Percentiles rank a stretch among this genome's conserved stretches.
These are phyloP conservation scores for Thaumetopoea pityocampa DNA, from an alignment of 1,140 invertebrate species.

Conservation along the genomic window DNA sequence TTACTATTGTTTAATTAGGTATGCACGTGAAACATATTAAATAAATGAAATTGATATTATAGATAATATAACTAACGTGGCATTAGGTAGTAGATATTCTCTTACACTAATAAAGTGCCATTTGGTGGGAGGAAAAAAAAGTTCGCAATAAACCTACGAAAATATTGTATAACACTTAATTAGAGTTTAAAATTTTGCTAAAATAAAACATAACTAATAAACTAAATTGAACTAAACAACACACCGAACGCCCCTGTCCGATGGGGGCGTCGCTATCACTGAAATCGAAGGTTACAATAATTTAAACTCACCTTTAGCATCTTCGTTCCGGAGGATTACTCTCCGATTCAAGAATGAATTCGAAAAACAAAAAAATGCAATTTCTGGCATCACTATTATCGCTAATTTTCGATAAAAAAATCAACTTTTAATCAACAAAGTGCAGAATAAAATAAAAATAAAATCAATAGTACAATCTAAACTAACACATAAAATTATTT, in stretches of 20 bases:
- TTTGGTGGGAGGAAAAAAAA: constrained; percentile 72
- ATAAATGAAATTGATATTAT: constrained; percentile 54
- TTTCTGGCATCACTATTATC: constrained; percentile 65
- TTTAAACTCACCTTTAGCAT: constrained; percentile 43
- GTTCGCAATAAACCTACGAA: constrained; percentile 64
- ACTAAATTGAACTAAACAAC: constrained; percentile 76
- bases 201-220: constrained; percentile 77
- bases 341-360: constrained; percentile 40
- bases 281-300: constrained; percentile 62
- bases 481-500: constrained; percentile 74
- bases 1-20: constrained; percentile 40
- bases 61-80: constrained; percentile 62
- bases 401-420: constrained; percentile 68
- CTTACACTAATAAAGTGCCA: constrained; percentile 53
- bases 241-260: constrained; percentile 60
- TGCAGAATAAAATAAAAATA: constrained; percentile 75
- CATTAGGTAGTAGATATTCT: constrained; percentile 37
- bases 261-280: constrained; percentile 71
- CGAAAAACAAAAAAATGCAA: constrained; percentile 68
- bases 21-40: constrained; percentile 36
- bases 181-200: constrained; percentile 73
- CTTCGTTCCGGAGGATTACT: constrained; percentile 54
- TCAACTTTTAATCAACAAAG: constrained; percentile 74
- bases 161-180: constrained; percentile 74
- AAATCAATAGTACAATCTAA: constrained; percentile 74